Percentiles rank a stretch among this genome's conserved stretches.
Evolutionary conservation across 2,797 vertebrate species (phyloP).

Genomic region (Gephyroberyx darwinii): DNA sequence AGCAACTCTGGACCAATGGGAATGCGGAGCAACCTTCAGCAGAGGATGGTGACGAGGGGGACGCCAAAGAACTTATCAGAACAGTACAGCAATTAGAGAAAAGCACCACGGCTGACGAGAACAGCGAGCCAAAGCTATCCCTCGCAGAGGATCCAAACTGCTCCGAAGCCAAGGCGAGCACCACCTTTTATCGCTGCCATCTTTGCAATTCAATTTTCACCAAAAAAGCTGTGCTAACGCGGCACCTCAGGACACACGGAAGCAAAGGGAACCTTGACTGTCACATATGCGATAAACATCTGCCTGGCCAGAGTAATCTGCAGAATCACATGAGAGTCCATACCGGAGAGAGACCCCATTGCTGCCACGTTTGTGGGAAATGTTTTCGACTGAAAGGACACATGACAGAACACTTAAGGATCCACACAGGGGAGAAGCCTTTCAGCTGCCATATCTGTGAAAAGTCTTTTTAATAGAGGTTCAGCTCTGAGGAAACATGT

Average conservation of each 20-base stretch:
- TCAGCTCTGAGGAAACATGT: conserved; percentile 65
- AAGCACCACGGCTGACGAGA: conserved; percentile 51
- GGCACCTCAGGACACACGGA: conserved; percentile 66
- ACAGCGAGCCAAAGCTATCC: conserved; percentile 12
- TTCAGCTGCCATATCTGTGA: conserved; percentile 64
- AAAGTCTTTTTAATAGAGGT: conserved; percentile 65
- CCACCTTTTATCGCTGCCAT: conserved; percentile 66
- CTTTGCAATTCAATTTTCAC: conserved; percentile 69
- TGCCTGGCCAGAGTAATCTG: conserved; percentile 64
- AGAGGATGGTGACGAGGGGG: conserved; percentile 57
- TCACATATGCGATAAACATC: conserved; percentile 65
- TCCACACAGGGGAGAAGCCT: conserved; percentile 66
- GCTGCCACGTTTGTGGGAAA: conserved; percentile 64
- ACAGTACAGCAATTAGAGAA: conserved; percentile 69
- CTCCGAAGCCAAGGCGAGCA: conserved; percentile 41
- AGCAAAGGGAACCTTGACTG: conserved; percentile 63
- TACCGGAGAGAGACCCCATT: conserved; percentile 69
- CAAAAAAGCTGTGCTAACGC: conserved; percentile 55
- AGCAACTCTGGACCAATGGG: conserved; percentile 53
- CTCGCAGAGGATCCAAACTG: conserved; percentile 20
- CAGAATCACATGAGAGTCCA: conserved; percentile 69
- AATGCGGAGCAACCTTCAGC: conserved; percentile 19
- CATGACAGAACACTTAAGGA: conserved; percentile 64
- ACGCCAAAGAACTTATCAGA: conserved; percentile 64
- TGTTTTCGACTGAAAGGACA: conserved; percentile 67